Percentiles rank a stretch among this genome's conserved stretches.
Evolutionary conservation across 1,140 invertebrate genomes (phyloP).

Genomic region (Acromyrmex heyeri): DNA sequence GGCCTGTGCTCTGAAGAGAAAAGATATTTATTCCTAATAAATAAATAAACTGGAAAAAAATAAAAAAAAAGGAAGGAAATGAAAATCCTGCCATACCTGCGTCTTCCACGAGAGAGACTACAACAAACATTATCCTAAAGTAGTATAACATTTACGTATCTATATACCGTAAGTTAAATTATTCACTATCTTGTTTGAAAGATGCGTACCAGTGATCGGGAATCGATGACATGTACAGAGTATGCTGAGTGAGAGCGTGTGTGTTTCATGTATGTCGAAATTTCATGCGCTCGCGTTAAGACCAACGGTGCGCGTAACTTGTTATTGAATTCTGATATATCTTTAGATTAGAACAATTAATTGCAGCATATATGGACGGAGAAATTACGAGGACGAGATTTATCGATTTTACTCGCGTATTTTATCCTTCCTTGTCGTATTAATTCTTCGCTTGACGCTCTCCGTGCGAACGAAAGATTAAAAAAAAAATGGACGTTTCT

Average conservation of each 20-base stretch:
- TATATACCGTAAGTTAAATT: constrained; percentile 78
- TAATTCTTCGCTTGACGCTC: constrained; percentile 10
- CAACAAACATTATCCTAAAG: constrained; percentile 76
- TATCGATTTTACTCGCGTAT: neutral
- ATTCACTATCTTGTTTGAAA: constrained; percentile 63
- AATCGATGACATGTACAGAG: neutral
- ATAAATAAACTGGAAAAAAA: constrained; percentile 9
- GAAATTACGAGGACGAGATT: constrained; percentile 50
- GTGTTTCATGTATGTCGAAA: neutral
- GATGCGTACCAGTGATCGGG: constrained; percentile 27
- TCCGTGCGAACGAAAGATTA: neutral
- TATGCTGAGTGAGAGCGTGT: neutral
- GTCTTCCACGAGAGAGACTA: constrained; percentile 82
- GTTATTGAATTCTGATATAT: constrained; percentile 53
- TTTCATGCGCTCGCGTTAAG: neutral
- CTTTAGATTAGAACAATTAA: constrained; percentile 19
- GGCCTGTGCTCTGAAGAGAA: constrained; percentile 34
- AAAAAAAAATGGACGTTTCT: neutral
- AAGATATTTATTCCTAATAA: constrained; percentile 77
- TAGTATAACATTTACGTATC: constrained; percentile 76
- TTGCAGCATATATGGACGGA: neutral
- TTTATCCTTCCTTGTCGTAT: neutral
- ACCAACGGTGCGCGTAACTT: neutral
- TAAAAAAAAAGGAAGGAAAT: constrained; percentile 26
- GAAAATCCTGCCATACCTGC: constrained; percentile 82